Conservation (phyloP, 2,113 vertebrate species). For the Trematomus loennbergii region DNA sequence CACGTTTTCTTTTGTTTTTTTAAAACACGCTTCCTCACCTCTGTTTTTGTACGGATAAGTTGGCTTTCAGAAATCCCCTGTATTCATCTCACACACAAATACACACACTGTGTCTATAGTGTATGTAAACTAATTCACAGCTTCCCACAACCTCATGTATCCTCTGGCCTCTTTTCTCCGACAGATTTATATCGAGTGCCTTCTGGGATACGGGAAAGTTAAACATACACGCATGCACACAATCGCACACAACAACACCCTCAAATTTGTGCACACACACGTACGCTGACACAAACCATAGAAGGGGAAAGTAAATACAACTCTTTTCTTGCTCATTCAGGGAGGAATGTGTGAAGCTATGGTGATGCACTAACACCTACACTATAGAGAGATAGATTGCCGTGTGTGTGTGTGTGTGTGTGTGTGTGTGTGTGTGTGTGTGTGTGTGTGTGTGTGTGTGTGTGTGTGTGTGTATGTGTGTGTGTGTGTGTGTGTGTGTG, state of each 20-base stretch:
- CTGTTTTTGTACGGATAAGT: conserved; percentile 13
- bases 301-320: conserved; percentile 38
- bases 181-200: conserved; percentile 48
- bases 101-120: not conserved
- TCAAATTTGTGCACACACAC: not conserved
- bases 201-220: conserved; percentile 32
- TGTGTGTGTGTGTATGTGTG: not conserved
- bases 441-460: not conserved
- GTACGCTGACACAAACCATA: not conserved
- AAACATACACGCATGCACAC: conserved; percentile 41
- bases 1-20: not conserved
- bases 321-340: conserved; percentile 18
- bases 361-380: conserved; percentile 48
- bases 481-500: too few relatives aligned
- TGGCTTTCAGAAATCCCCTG: not conserved
- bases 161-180: conserved; percentile 12
- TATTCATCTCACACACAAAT: fast-evolving
- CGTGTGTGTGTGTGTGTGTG: not conserved
- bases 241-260: conserved; percentile 24
- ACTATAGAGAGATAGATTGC: conserved; percentile 4
- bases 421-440: conserved; percentile 3
- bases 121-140: conserved; percentile 41
- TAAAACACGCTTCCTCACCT: conserved; percentile 3
- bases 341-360: conserved; percentile 51
- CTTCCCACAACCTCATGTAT: conserved; percentile 28